These are phyloP conservation scores for Prunella fulvescens DNA, from an alignment of 2,113 vertebrate species.

Conservation along the genomic window DNA sequence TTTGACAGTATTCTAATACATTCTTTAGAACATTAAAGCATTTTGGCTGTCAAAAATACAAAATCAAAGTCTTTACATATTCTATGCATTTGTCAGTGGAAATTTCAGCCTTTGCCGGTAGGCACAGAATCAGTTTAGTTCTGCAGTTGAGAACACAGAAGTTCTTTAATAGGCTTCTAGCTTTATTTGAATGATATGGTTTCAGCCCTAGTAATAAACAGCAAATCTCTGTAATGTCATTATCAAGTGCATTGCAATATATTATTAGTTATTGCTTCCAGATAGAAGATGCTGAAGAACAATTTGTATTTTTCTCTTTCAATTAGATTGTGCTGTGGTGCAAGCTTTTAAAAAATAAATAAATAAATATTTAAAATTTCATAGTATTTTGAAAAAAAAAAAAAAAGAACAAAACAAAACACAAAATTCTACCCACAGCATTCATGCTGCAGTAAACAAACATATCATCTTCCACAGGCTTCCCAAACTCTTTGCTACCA, in stretches of 20 bases:
- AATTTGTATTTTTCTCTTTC: neutral
- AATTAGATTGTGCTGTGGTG: neutral
- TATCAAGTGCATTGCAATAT: neutral
- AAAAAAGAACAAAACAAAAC: neutral
- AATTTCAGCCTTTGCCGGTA: neutral
- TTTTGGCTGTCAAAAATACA: neutral
- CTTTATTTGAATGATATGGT: neutral
- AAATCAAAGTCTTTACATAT: neutral
- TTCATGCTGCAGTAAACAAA: neutral
- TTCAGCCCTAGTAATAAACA: neutral
- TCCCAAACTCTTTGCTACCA: neutral
- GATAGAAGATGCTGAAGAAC: neutral
- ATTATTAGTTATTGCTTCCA: neutral
- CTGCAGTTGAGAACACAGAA: neutral
- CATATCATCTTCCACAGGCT: neutral
- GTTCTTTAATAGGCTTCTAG: neutral
- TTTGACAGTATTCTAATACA: neutral
- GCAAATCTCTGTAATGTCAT: neutral
- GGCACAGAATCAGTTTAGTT: neutral
- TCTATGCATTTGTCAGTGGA: neutral
- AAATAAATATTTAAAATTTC: neutral
- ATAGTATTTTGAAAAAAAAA: neutral
- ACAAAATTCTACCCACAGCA: neutral
- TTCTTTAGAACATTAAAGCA: neutral
- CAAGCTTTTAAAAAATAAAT: neutral